phyloP scores from a whole-genome alignment of 2,113 vertebrate genomes.

The Nicator chloris region DNA sequence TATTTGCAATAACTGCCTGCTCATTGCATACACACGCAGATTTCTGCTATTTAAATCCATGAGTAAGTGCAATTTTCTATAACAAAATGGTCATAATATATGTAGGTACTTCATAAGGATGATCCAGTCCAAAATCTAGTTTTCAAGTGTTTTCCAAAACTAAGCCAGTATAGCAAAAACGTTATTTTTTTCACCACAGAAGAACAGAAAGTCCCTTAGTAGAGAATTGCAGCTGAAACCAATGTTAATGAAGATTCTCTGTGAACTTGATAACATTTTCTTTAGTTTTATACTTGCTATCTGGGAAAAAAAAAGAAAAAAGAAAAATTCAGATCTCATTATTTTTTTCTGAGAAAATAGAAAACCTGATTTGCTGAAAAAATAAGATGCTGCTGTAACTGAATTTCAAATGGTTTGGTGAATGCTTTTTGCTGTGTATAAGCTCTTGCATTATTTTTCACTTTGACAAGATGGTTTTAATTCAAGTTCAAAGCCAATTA shows the following conservation, averaged over 20 bases:
- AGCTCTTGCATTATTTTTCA: neutral
- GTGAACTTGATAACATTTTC: neutral
- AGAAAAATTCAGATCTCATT: neutral
- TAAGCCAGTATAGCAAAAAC: neutral
- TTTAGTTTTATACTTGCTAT: neutral
- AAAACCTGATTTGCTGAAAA: neutral
- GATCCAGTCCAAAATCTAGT: neutral
- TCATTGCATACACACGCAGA: neutral
- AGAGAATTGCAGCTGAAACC: neutral
- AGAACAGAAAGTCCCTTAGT: neutral
- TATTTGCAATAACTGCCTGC: neutral
- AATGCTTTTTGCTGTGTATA: neutral
- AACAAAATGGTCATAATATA: neutral
- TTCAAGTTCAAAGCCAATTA: neutral
- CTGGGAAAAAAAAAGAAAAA: too few species aligned
- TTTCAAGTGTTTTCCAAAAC: neutral
- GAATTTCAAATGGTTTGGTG: neutral
- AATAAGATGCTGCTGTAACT: accelerated
- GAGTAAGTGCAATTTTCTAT: neutral
- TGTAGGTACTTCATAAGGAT: neutral
- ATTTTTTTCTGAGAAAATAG: neutral
- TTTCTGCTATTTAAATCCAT: neutral
- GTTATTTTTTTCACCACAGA: neutral
- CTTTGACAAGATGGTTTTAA: neutral
- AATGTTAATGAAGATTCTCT: neutral